These are phyloP conservation scores for Drosophila acutilabella DNA, from an alignment of 2,888 invertebrate species.

Conservation along the genomic window DNA sequence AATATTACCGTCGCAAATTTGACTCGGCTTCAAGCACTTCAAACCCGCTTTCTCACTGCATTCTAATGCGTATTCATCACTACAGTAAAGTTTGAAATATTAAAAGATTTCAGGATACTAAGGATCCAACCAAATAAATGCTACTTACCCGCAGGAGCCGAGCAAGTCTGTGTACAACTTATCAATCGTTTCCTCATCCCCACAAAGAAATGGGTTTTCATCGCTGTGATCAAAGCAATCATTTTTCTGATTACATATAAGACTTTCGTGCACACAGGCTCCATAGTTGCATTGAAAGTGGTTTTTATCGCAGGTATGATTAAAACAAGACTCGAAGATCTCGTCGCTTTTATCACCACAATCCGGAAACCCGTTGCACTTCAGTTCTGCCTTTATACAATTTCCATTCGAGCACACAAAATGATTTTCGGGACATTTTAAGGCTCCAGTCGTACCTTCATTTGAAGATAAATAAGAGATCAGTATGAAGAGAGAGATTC, in stretches of 20 bases:
- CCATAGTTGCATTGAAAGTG: slow-evolving; percentile 48
- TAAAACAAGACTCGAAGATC: slow-evolving; percentile 21
- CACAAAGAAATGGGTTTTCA: slow-evolving; percentile 33
- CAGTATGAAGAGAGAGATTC: not conserved
- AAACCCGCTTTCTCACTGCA: not conserved
- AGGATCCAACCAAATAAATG: not conserved
- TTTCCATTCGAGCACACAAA: not conserved
- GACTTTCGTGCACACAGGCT: slow-evolving; percentile 23
- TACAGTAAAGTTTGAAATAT: not conserved
- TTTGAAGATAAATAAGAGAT: not conserved
- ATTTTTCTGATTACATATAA: slow-evolving; percentile 1
- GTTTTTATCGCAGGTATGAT: not conserved
- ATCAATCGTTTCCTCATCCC: rapidly evolving
- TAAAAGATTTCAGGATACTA: too few species aligned
- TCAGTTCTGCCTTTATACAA: not conserved
- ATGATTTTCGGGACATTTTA: not conserved
- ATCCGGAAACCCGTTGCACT: slow-evolving; percentile 36
- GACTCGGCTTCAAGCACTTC: slow-evolving; percentile 36
- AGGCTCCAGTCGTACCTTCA: not conserved
- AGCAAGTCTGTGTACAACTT: not conserved
- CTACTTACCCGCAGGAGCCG: slow-evolving; percentile 37
- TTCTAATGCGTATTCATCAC: not conserved
- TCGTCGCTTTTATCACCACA: slow-evolving; percentile 46
- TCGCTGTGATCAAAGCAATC: slow-evolving; percentile 53
- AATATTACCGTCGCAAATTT: slow-evolving; percentile 64